A percentile compares a stretch with the other conserved stretches of the same genome.
Conservation (phyloP, 2,888 invertebrate species). For the Chloroclysta siterata region DNA sequence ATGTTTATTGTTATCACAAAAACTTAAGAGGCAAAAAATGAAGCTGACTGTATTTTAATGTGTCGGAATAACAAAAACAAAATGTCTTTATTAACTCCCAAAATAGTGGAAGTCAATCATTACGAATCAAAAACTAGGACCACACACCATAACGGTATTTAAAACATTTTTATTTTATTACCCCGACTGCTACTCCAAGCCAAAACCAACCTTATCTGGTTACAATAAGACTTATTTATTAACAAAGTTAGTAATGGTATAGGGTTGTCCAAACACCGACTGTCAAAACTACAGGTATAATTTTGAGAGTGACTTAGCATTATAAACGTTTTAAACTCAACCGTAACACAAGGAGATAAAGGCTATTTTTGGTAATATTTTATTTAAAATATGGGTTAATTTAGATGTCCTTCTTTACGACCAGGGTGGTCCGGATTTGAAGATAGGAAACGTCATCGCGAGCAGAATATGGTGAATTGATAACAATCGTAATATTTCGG, state of each 20-base stretch:
- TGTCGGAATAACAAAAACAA: constrained; percentile 19
- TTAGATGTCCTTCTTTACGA: constrained; percentile 33
- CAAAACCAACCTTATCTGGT: constrained; percentile 14
- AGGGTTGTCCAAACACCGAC: constrained; percentile 32
- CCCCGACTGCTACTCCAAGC: background rate
- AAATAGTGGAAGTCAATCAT: constrained; percentile 32
- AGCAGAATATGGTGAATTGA: constrained; percentile 36
- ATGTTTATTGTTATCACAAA: background rate
- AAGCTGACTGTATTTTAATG: constrained; percentile 14
- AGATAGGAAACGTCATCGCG: constrained; percentile 36
- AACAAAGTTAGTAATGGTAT: constrained; percentile 7
- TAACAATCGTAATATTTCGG: constrained; percentile 36
- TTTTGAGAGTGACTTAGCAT: constrained; percentile 38
- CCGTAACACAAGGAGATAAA: constrained; percentile 20
- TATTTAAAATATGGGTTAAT: constrained; percentile 23
- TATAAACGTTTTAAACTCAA: constrained; percentile 9
- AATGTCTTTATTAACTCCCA: constrained; percentile 29
- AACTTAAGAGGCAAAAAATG: constrained; percentile 3
- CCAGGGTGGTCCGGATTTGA: constrained; percentile 38
- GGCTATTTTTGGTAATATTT: constrained; percentile 15
- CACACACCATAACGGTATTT: constrained; percentile 33
- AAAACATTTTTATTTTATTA: constrained; percentile 11
- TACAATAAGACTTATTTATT: constrained; percentile 1
- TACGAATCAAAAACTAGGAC: constrained; percentile 32
- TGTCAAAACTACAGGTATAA: constrained; percentile 40